Conservation (phyloP, 2,888 invertebrate species). For the Linhomoeus sp. region DNA sequence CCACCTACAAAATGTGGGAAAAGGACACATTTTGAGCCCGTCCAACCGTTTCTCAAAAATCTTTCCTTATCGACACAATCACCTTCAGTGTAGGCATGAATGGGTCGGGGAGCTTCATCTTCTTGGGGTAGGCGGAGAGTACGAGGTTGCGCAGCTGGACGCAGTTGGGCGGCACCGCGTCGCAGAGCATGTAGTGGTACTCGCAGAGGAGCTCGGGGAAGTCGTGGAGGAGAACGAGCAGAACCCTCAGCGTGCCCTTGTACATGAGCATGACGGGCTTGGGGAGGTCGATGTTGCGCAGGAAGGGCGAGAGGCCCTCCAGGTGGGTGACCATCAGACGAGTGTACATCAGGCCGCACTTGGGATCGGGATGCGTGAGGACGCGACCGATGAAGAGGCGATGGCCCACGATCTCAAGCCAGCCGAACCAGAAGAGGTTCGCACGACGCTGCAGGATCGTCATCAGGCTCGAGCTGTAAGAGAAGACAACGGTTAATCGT, state of each 20-base stretch:
- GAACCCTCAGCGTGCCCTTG: constrained; percentile 68
- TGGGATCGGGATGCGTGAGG: constrained; percentile 35
- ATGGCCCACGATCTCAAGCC: constrained; percentile 93
- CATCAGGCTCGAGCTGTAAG: constrained; percentile 56
- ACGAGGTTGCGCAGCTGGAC: constrained; percentile 95
- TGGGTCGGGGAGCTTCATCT: constrained; percentile 94
- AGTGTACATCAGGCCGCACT: constrained; percentile 52
- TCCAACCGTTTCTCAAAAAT: neutral
- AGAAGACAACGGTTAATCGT: too few species aligned
- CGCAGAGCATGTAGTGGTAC: constrained; percentile 95
- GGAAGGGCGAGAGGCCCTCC: constrained; percentile 84
- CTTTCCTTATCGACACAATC: constrained; percentile 33
- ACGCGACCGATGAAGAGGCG: constrained; percentile 82
- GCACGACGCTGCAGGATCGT: constrained; percentile 60
- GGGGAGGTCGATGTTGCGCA: constrained; percentile 85
- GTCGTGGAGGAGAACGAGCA: constrained; percentile 85
- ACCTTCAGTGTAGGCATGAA: constrained; percentile 92
- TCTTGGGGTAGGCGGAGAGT: constrained; percentile 86
- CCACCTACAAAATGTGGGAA: constrained; percentile 14
- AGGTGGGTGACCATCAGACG: constrained; percentile 84
- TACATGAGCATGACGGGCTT: constrained; percentile 67
- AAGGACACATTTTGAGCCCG: neutral
- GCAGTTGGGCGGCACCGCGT: constrained; percentile 96
- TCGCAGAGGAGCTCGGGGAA: constrained; percentile 98
- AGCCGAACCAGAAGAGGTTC: constrained; percentile 90